A percentile compares a stretch with the other conserved stretches of the same genome.
Conservation (phyloP, 1,140 invertebrate genomes). For the Tyrophagus putrescentiae region DNA sequence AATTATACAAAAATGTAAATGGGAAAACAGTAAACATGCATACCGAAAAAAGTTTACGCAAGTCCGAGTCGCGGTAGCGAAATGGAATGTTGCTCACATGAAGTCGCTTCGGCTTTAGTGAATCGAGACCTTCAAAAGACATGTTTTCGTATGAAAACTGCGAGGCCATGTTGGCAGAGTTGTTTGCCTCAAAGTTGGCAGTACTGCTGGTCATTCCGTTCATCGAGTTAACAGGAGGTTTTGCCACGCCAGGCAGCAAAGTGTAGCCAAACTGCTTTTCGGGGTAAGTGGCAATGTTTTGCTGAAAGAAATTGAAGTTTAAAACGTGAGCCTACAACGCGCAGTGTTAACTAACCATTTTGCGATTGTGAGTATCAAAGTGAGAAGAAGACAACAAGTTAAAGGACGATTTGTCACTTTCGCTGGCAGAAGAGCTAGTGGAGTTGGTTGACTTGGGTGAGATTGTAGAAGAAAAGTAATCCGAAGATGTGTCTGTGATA, state of each 20-base stretch:
- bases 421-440: background rate
- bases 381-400: background rate
- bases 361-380: background rate
- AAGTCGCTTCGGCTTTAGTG: constrained; percentile 46
- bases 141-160: no score
- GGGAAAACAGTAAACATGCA: constrained; percentile 37
- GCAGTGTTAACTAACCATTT: background rate
- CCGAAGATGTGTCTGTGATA: background rate
- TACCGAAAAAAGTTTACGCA: constrained; percentile 93
- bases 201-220: background rate
- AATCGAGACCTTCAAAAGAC: no score
- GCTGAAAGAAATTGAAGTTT: background rate
- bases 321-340: background rate
- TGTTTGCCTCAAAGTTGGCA: background rate
- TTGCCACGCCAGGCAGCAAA: background rate
- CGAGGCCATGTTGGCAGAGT: no score
- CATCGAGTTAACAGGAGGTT: background rate
- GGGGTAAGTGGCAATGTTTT: background rate
- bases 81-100: constrained; percentile 99
- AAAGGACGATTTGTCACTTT: background rate
- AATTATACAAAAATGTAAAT: background rate
- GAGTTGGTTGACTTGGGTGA: constrained; percentile 5
- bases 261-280: background rate
- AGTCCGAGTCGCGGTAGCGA: constrained; percentile 90
- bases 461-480: background rate